phyloP scores from a whole-genome alignment of 2,888 invertebrate genomes.

The Brachypterus glaber region DNA sequence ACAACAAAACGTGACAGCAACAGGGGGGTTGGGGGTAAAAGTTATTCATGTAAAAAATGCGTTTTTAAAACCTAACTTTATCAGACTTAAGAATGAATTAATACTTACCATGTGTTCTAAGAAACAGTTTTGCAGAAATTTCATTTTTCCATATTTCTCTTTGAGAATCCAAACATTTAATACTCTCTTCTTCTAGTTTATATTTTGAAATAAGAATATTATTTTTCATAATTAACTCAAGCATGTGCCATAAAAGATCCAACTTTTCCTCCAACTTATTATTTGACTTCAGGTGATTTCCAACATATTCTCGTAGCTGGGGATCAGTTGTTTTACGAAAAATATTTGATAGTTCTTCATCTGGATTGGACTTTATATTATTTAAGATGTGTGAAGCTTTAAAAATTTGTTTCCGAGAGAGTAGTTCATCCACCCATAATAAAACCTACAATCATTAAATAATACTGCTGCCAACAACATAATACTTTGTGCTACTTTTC shows the following conservation, averaged over 20 bases:
- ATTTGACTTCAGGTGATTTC: slow-evolving; percentile 52
- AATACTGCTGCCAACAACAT: too few species aligned
- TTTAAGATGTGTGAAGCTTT: slow-evolving; percentile 54
- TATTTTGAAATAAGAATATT: slow-evolving; percentile 17
- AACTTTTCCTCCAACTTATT: slow-evolving; percentile 34
- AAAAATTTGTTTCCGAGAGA: slow-evolving; percentile 53
- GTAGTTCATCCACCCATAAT: slow-evolving; percentile 53
- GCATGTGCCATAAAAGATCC: slow-evolving; percentile 39
- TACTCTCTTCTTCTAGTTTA: slow-evolving; percentile 21
- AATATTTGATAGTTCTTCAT: slow-evolving; percentile 47
- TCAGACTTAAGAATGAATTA: slow-evolving; percentile 3
- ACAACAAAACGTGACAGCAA: too few species aligned
- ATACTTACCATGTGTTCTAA: slow-evolving; percentile 48
- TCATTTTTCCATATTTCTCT: slow-evolving; percentile 46
- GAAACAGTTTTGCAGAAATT: slow-evolving; percentile 49
- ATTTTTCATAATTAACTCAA: slow-evolving; percentile 30
- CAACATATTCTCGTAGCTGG: slow-evolving; percentile 54
- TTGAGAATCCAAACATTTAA: slow-evolving; percentile 35
- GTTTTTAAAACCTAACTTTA: too few species aligned
- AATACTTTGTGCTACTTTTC: too few species aligned
- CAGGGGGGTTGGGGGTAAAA: too few species aligned
- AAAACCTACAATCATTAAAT: slow-evolving; percentile 43
- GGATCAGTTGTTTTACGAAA: slow-evolving; percentile 51
- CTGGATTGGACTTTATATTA: slow-evolving; percentile 52
- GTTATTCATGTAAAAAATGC: too few species aligned